Evolutionary conservation across 2,113 vertebrate species (phyloP), one percentile per base, ranked within the genome.

Genomic region (Chinchilla lanigera): DNA sequence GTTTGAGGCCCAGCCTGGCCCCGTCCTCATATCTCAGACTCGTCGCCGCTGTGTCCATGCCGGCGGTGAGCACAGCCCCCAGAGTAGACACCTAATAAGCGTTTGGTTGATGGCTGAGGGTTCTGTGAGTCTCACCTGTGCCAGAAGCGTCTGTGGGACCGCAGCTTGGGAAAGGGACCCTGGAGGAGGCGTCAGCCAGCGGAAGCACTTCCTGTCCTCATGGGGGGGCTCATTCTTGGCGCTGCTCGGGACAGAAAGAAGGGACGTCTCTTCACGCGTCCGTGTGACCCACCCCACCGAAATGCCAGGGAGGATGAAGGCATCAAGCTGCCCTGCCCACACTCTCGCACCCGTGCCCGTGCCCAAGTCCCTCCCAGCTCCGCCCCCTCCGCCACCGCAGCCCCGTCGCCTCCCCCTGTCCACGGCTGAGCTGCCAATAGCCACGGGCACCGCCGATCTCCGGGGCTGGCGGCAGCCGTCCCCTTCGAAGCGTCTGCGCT

Each of bases 21-120:
- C 24, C 0, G 75, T 47, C 60, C 52, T 33, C 16, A 28, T 19
- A 28, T 14, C 35, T 38, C 78, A n/a, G 24, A 38, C 35, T 3
- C 26, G 63, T 65, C 52, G 0, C 61, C 17, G 5, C 50, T 54
- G 20, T 16, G 19, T 83, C 52, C 65, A 75, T 0, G 1, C 47
- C 63, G 47, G 22, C 38, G 1, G 12, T 22, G 65, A 11, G 7
- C 1, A 8, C 2, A 9, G 44, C 26, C 22, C 8, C 0, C 6
- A 30, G 12, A 2, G 16, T 12, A 13, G 67, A 16, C 5, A 11
- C 24, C 4, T 28, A 4, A 14, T 20, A 28, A 26, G 3, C 35
- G 16, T 20, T 58, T 52, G 6, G 30, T 58, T 1, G 2, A 44
- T 4, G 20, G 12, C 30, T 3, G n/a, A 3, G 50, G 63, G 26